Conservation (phyloP, 2,888 invertebrate genomes). For the Drosophila incognita region DNA sequence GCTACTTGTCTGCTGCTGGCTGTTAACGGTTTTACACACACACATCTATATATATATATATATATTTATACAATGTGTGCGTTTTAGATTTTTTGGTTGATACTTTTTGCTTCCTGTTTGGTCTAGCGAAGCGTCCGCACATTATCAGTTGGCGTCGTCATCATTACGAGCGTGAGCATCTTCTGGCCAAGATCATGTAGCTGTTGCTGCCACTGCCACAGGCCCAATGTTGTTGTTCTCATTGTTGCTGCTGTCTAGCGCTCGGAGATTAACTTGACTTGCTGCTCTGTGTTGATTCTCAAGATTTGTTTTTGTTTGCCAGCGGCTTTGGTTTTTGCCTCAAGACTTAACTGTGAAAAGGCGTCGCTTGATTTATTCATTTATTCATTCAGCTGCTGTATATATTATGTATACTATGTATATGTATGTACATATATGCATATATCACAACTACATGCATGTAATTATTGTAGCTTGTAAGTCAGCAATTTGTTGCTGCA, state of each 20-base stretch:
- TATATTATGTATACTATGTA: constrained; percentile 30
- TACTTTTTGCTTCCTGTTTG: constrained; percentile 76
- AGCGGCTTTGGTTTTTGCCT: constrained; percentile 44
- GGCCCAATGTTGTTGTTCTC: constrained; percentile 21
- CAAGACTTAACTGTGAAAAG: constrained; percentile 71
- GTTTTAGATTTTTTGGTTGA: constrained; percentile 51
- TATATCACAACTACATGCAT: constrained; percentile 24
- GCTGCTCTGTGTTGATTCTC: constrained; percentile 45
- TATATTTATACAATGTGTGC: constrained; percentile 17
- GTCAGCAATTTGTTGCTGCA: constrained; percentile 57
- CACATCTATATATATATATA: not conserved
- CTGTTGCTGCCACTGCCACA: constrained; percentile 21
- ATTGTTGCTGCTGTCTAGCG: constrained; percentile 25
- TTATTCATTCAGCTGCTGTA: constrained; percentile 64
- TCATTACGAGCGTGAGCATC: constrained; percentile 57
- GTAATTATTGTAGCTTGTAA: constrained; percentile 59
- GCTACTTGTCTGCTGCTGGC: constrained; percentile 61
- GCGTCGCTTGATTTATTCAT: constrained; percentile 76
- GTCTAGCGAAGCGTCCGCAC: constrained; percentile 21
- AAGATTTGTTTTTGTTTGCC: constrained; percentile 51
- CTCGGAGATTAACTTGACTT: constrained; percentile 44
- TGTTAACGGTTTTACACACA: constrained; percentile 61
- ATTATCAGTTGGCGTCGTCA: constrained; percentile 59
- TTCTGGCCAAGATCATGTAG: constrained; percentile 63
- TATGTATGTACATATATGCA: constrained; percentile 3